A percentile compares a stretch with the other conserved stretches of the same genome.
phyloP scores from a whole-genome alignment of 2,888 invertebrate genomes.

The Polyploca ridens region DNA sequence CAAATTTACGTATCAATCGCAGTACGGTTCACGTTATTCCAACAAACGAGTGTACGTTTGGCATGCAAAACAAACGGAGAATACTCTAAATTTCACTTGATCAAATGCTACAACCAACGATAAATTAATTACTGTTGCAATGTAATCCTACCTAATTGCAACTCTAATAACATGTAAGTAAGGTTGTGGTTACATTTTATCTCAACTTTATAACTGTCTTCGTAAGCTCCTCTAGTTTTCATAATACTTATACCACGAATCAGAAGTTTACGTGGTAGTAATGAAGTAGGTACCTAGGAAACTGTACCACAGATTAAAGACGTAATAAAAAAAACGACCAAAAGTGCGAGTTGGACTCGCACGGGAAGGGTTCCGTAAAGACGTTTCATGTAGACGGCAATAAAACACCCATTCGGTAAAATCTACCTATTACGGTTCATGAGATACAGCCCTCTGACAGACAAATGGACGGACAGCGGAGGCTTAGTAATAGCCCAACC shows the following conservation, averaged over 20 bases:
- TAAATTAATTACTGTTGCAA: background rate
- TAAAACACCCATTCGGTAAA: no score
- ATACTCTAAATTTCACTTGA: background rate
- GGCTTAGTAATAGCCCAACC: no score
- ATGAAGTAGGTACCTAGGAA: no score
- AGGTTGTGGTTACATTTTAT: background rate
- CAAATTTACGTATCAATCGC: background rate
- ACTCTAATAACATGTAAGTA: background rate
- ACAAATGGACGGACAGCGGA: no score
- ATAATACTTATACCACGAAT: background rate
- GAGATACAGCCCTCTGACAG: no score
- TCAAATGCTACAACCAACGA: background rate
- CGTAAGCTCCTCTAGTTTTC: background rate
- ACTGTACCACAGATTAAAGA: no score
- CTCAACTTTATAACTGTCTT: background rate
- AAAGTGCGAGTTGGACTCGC: no score
- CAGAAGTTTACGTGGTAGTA: background rate
- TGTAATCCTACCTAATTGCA: background rate
- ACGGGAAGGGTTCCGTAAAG: no score
- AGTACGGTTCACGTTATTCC: background rate
- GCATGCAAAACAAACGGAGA: background rate
- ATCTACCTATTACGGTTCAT: no score
- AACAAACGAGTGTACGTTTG: background rate
- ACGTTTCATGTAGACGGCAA: no score
- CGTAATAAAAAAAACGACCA: no score